phyloP scores from a whole-genome alignment of 2,888 invertebrate species.

The Balanococcus diminutus region DNA sequence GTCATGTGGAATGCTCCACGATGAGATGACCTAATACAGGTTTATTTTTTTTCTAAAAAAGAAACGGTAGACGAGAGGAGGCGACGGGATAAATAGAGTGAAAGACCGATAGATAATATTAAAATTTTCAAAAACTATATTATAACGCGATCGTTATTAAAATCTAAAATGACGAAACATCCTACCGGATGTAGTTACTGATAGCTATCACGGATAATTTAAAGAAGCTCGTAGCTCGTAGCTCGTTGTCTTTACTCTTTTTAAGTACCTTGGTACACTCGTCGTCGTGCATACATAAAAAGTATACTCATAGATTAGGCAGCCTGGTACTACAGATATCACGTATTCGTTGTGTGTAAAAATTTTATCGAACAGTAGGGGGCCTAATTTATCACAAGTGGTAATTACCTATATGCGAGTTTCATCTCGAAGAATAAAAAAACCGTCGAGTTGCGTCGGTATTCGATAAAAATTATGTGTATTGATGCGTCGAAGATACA shows the following conservation, averaged over 20 bases:
- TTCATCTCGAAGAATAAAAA: not conserved
- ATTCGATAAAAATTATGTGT: not conserved
- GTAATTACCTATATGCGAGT: not conserved
- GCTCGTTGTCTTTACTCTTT: not conserved
- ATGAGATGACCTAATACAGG: too few relatives aligned
- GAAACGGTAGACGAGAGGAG: not conserved
- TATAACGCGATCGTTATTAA: not conserved
- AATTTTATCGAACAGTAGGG: not conserved
- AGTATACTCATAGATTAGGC: not conserved
- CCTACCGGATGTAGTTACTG: slow-evolving; percentile 1
- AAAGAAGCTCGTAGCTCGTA: too few relatives aligned
- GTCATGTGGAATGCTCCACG: too few relatives aligned
- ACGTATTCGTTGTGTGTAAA: not conserved
- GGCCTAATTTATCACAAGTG: not conserved
- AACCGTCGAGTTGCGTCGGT: not conserved
- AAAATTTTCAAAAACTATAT: not conserved
- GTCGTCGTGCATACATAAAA: too few relatives aligned
- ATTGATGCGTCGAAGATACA: not conserved
- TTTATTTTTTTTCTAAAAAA: not conserved
- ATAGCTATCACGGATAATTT: not conserved
- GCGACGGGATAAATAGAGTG: not conserved
- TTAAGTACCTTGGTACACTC: not conserved
- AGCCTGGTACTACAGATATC: not conserved
- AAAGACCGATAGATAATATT: not conserved
- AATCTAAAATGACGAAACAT: slow-evolving; percentile 13